Evolutionary conservation across 2,888 invertebrate species (phyloP), one percentile per base, ranked within the genome.

Genomic region (Andrena bicolor): DNA sequence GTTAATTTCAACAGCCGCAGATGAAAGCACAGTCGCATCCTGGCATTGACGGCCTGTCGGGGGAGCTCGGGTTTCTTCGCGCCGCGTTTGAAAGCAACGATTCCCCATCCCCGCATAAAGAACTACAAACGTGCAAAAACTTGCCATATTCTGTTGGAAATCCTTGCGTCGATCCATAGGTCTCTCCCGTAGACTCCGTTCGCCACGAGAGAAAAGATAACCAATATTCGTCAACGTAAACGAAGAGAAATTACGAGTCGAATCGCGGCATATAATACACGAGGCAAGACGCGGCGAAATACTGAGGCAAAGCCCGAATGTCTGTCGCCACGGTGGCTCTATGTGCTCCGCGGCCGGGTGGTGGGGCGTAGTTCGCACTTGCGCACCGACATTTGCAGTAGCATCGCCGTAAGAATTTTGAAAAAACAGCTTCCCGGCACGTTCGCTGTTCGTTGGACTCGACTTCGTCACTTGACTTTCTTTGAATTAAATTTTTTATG

Each of bases 251-350:
- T 20, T 28, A 30, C 26, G 49, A 51, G 23, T 63, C 26, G 51
- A 26, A 69, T 10, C 28, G 13, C 20, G 56, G 26, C 2, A 28
- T 3, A n/a, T 56, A 10, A 28, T 58, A 70, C 63, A 61, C 87
- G 78, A 78, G 75, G 83, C 85, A 86, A 88, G 86, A 85, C 92
- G 91, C 90, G 90, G 83, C 89, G 86, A 77, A 61, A 86, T 65
- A 91, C 91, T 92, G 89, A 91, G 79, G 69, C 83, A 72, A 84
- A 80, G 73, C 75, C 72, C 49, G 72, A 89, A 83, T 74, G 73
- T 74, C 68, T 58, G 76, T 83, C 72, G 72, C 73, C 64, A 64
- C 70, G 58, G 66, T 77, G 77, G 35, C 84, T 56, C 64, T 56
- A 63, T 41, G 23, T 30, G 41, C 61, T 60, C n/a, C 49, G 13